These are phyloP conservation scores for Tetragnatha versicolor DNA, from an alignment of 1,140 invertebrate species.

Conservation along the genomic window DNA sequence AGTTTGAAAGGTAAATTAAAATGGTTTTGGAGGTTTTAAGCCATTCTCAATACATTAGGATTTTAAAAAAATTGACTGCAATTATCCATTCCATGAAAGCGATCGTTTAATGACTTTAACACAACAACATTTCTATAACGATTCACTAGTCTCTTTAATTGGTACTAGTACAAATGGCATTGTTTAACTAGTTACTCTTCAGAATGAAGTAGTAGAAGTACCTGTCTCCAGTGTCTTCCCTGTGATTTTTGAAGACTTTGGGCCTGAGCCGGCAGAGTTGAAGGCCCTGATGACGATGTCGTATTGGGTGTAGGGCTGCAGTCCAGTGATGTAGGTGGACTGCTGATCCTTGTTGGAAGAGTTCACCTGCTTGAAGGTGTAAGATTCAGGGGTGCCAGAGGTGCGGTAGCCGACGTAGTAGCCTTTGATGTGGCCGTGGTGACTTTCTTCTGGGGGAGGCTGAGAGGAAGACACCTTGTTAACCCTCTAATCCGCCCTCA, in stretches of 20 bases:
- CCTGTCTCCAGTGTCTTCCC: conserved; percentile 76
- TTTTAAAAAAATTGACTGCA: no score
- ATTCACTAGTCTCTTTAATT: no score
- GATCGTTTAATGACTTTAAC: no score
- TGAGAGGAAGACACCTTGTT: conserved; percentile 7
- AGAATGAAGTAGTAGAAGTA: no score
- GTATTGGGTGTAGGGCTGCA: conserved; percentile 65
- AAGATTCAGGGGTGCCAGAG: conserved; percentile 84
- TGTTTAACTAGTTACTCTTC: no score
- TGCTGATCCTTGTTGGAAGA: conserved; percentile 46
- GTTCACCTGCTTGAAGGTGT: conserved; percentile 50
- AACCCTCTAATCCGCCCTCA: background rate
- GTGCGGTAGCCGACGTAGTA: conserved; percentile 68
- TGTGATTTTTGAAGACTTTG: conserved; percentile 75
- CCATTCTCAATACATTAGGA: no score
- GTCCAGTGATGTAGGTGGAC: conserved; percentile 54
- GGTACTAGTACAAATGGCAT: no score
- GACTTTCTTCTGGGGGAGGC: conserved; percentile 83
- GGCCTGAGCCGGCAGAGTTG: conserved; percentile 70
- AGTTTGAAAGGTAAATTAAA: no score
- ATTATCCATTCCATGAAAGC: no score
- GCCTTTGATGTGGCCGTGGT: conserved; percentile 91
- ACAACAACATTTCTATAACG: no score
- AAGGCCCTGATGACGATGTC: conserved; percentile 64
- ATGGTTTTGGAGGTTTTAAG: no score